Conservation (phyloP, 2,888 invertebrate species). For the Napeogenes inachia region DNA sequence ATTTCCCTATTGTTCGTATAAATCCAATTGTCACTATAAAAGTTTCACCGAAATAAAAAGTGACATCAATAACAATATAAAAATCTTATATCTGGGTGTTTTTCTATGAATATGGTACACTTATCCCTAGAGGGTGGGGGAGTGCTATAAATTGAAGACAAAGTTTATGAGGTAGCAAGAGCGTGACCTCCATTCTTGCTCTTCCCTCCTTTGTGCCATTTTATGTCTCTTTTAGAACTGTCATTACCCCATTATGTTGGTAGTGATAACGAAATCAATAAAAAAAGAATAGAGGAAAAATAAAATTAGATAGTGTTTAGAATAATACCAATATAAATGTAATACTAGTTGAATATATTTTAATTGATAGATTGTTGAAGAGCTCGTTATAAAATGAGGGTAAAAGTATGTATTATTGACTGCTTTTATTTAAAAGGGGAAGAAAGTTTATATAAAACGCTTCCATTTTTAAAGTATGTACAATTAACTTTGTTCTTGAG, state of each 20-base stretch:
- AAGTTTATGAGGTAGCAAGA: conserved; percentile 65
- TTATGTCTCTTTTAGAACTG: conserved; percentile 34
- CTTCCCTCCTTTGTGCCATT: conserved; percentile 40
- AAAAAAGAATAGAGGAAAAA: background rate
- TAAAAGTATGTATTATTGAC: too few species aligned
- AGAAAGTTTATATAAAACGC: too few species aligned
- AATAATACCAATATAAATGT: too few species aligned
- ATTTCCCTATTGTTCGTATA: background rate
- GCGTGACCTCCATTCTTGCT: conserved; percentile 62
- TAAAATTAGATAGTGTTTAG: too few species aligned
- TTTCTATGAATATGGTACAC: conserved; percentile 8
- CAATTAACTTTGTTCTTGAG: too few species aligned
- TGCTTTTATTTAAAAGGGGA: too few species aligned
- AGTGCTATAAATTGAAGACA: conserved; percentile 60
- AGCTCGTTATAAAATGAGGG: too few species aligned
- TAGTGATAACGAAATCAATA: background rate
- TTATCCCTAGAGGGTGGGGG: conserved; percentile 34
- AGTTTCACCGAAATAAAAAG: background rate
- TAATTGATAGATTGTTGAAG: too few species aligned
- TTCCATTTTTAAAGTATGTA: too few species aligned
- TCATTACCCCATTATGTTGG: conserved; percentile 6
- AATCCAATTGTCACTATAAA: background rate
- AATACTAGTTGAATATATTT: too few species aligned
- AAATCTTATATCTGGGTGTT: background rate
- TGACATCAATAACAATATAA: conserved; percentile 1